phyloP scores from a whole-genome alignment of 2,888 invertebrate genomes.

The Serrognathus titanus region DNA sequence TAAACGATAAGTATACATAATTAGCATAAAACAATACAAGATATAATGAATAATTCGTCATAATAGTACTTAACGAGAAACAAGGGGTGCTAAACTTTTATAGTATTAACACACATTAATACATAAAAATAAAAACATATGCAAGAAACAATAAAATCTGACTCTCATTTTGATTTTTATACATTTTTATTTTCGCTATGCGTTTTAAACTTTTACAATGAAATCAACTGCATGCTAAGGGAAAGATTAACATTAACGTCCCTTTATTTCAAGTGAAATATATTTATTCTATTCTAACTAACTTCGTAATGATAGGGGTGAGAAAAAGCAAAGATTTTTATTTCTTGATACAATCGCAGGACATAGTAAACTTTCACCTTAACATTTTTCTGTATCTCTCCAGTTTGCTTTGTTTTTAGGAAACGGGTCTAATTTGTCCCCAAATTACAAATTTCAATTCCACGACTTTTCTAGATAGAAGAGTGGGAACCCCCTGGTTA shows the following conservation, averaged over 20 bases:
- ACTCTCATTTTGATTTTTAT: neutral
- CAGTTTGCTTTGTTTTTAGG: no score
- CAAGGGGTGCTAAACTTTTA: neutral
- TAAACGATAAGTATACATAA: conserved; percentile 9
- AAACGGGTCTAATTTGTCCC: no score
- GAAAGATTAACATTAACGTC: neutral
- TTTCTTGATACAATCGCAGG: no score
- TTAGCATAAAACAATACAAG: conserved; percentile 9
- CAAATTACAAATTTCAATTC: no score
- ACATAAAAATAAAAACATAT: conserved; percentile 3
- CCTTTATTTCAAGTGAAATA: neutral
- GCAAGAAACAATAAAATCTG: neutral
- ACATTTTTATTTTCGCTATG: neutral
- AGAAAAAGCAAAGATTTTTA: no score
- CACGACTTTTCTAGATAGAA: no score
- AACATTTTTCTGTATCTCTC: no score
- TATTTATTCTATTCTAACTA: no score
- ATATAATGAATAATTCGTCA: conserved; percentile 1
- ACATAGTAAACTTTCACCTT: no score
- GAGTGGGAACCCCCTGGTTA: no score
- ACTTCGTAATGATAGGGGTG: no score
- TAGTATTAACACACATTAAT: conserved; percentile 1
- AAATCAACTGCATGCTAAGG: neutral
- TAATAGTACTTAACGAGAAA: neutral
- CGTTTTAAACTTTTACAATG: neutral